Conservation (phyloP, 1,140 invertebrate species). For the Tetramorium simillimum region DNA sequence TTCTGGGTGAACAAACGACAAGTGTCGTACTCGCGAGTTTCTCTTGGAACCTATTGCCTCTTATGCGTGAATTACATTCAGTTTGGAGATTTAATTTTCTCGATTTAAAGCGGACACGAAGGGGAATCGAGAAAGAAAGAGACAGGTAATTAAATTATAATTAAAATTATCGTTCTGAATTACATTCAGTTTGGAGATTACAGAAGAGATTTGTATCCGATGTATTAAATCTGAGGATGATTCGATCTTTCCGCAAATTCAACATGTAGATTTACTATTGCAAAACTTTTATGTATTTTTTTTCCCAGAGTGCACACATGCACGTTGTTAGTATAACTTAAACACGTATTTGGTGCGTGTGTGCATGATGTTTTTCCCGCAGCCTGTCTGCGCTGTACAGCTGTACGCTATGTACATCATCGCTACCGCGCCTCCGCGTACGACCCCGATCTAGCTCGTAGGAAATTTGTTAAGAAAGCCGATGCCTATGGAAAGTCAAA, state of each 20-base stretch:
- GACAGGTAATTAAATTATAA: background rate
- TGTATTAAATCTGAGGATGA: background rate
- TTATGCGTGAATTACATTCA: background rate
- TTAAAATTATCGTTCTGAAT: conserved; percentile 16
- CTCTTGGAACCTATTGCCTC: background rate
- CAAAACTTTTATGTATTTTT: conserved; percentile 22
- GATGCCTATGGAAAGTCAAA: conserved; percentile 69
- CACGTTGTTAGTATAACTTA: conserved; percentile 27
- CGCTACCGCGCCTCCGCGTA: background rate
- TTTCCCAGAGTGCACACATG: conserved; percentile 40
- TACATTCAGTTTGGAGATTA: background rate
- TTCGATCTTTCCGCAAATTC: conserved; percentile 24
- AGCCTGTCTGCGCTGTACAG: background rate
- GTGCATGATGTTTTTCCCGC: conserved; percentile 32
- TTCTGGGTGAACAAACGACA: background rate
- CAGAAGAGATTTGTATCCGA: background rate
- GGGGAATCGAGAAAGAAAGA: background rate
- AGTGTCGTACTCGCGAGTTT: background rate
- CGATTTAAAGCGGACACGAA: background rate
- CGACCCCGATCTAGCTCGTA: conserved; percentile 70
- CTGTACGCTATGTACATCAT: conserved; percentile 20
- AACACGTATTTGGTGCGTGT: conserved; percentile 34
- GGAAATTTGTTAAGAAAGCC: conserved; percentile 58
- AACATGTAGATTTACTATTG: conserved; percentile 16
- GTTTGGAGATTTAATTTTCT: background rate